These are phyloP conservation scores for Coranthus polyacanthus DNA, from an alignment of 2,797 vertebrate species.

Conservation along the genomic window DNA sequence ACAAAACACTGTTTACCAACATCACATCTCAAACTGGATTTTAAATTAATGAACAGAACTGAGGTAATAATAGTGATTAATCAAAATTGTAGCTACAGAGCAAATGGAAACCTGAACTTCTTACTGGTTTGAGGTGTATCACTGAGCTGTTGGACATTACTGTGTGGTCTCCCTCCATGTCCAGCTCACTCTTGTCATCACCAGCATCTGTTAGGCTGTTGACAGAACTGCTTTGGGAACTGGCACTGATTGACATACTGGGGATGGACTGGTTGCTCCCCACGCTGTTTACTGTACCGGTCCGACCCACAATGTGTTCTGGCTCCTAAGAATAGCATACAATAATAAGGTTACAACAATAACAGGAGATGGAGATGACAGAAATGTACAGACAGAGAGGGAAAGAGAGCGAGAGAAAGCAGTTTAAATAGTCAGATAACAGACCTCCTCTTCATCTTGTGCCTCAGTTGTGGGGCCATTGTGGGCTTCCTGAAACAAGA, in stretches of 20 bases:
- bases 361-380: not conserved
- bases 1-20: not conserved
- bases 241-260: conserved; percentile 99
- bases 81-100: not conserved
- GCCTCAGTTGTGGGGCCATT: conserved; percentile 95
- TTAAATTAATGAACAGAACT: not conserved
- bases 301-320: conserved; percentile 91
- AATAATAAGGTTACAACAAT: conserved; percentile 23
- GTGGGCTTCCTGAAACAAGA: conserved; percentile 98
- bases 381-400: conserved; percentile 15
- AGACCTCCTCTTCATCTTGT: conserved; percentile 97
- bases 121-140: conserved; percentile 96
- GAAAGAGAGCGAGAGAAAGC: no score
- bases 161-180: conserved; percentile 96
- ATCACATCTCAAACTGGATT: not conserved
- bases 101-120: not conserved
- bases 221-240: conserved; percentile 99
- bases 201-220: conserved; percentile 98
- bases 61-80: no score
- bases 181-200: conserved; percentile 96
- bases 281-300: conserved; percentile 97
- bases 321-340: conserved; percentile 87
- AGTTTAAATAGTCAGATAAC: conserved; percentile 25
- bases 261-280: conserved; percentile 99
- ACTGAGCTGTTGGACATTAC: conserved; percentile 99